These are phyloP conservation scores for Uria lomvia DNA, from an alignment of 2,113 vertebrate species.

Conservation along the genomic window DNA sequence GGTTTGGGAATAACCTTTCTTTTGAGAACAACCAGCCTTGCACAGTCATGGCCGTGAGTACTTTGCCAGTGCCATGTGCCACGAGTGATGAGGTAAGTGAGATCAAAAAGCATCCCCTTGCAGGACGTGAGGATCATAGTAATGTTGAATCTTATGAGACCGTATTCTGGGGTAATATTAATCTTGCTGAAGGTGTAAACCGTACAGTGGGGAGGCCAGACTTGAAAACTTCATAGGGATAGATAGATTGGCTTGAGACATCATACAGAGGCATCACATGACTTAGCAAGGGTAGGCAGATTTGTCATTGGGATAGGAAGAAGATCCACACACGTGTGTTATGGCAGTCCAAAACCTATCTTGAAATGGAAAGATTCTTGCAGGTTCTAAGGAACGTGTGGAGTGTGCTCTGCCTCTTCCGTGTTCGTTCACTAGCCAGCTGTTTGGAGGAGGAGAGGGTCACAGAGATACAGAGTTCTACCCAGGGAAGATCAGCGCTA, in stretches of 20 bases:
- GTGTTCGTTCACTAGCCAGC: background rate
- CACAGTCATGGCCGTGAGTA: rapidly evolving
- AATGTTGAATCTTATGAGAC: background rate
- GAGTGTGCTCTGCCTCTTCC: background rate
- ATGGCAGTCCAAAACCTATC: background rate
- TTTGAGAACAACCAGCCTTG: background rate
- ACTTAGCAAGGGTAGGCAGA: background rate
- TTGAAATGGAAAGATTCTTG: background rate
- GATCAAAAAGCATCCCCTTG: background rate
- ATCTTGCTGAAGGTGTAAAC: background rate
- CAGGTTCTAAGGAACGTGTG: rapidly evolving
- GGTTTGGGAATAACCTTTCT: background rate
- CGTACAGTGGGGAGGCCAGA: background rate
- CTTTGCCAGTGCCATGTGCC: background rate
- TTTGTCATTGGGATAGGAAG: background rate
- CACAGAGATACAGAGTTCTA: background rate
- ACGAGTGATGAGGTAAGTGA: background rate
- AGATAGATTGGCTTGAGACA: background rate
- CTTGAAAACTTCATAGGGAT: background rate
- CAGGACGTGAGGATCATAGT: background rate
- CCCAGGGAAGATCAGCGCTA: background rate
- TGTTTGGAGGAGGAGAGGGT: background rate
- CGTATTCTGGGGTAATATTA: background rate
- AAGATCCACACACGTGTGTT: rapidly evolving
- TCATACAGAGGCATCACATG: background rate